Evolutionary conservation across 2,888 invertebrate species (phyloP).

Genomic region (Tridacna gigas): DNA sequence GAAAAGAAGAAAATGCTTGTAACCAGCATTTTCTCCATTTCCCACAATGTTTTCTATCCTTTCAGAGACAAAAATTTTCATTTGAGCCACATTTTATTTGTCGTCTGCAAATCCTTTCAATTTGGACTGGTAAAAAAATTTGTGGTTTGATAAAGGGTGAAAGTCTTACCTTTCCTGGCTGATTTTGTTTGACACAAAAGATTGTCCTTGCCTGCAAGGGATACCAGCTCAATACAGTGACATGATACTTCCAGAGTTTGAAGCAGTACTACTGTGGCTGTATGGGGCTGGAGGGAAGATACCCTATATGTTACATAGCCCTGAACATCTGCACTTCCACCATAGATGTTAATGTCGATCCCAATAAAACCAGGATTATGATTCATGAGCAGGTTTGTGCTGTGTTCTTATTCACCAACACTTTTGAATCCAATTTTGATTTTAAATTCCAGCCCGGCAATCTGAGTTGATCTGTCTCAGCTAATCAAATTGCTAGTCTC

Average conservation of each 20-base stretch:
- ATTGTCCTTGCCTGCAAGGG: no score
- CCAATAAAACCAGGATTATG: constrained; percentile 87
- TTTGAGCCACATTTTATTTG: no score
- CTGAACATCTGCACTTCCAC: constrained; percentile 85
- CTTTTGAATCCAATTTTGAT: background rate
- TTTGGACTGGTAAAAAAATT: no score
- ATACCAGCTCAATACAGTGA: background rate
- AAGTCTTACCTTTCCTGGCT: no score
- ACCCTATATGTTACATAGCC: constrained; percentile 86
- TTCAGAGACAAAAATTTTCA: background rate
- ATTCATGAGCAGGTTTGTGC: constrained; percentile 86
- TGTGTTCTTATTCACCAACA: background rate
- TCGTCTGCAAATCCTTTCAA: no score
- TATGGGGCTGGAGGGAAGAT: constrained; percentile 81
- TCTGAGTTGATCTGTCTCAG: no score
- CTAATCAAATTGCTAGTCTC: no score
- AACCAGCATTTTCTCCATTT: background rate
- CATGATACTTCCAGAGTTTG: constrained; percentile 84
- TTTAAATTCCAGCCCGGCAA: no score
- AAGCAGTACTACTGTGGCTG: constrained; percentile 83
- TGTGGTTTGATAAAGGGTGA: no score
- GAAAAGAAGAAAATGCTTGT: background rate
- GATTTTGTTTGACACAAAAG: no score
- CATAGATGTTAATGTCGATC: constrained; percentile 88
- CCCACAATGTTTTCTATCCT: background rate